Percentiles rank a stretch among this genome's conserved stretches.
These are phyloP conservation scores for Centropus unirufus DNA, from an alignment of 2,113 vertebrate species.

Conservation along the genomic window DNA sequence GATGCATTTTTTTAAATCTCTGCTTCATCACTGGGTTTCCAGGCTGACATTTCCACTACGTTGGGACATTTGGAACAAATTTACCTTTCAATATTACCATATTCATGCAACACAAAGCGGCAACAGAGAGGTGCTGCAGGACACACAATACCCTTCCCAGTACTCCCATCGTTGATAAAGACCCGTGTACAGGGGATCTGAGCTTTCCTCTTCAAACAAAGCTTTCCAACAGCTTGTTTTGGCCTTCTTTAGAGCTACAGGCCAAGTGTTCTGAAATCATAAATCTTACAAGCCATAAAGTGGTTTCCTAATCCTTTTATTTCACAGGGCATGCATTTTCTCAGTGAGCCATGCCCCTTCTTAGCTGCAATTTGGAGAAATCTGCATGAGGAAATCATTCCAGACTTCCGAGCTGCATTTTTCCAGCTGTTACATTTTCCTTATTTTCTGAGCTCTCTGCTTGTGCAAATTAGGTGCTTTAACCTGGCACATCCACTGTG, in stretches of 20 bases:
- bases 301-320: slow-evolving; percentile 20
- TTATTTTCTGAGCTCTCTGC: not conserved
- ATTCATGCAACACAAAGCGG: not conserved
- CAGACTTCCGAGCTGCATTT: not conserved
- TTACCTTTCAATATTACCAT: not conserved
- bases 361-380: not conserved
- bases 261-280: not conserved
- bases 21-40: not conserved
- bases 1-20: not conserved
- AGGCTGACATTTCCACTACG: not conserved
- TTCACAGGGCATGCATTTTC: slow-evolving; percentile 5
- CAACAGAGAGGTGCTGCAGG: not conserved
- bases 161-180: not conserved
- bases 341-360: not conserved
- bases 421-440: not conserved
- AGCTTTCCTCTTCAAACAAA: not conserved
- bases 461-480: not conserved
- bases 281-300: slow-evolving; percentile 14
- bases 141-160: not conserved
- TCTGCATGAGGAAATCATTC: not conserved
- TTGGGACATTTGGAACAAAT: not conserved
- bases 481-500: not conserved
- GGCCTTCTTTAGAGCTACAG: not conserved
- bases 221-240: not conserved
- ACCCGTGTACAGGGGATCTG: not conserved